Evolutionary conservation across 2,888 invertebrate species (phyloP).

Genomic region (Nomada fucata): DNA sequence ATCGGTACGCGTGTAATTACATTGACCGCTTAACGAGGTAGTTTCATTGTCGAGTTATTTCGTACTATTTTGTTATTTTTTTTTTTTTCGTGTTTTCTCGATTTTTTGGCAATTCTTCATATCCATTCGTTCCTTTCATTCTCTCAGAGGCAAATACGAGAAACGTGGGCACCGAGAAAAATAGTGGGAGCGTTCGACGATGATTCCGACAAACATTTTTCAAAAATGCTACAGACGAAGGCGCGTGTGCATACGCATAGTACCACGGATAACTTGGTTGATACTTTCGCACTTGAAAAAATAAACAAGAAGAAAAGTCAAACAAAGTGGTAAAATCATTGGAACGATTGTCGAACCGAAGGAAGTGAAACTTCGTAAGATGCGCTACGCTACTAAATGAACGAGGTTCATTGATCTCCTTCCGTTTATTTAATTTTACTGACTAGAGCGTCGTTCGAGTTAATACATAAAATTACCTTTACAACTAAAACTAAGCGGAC

Average conservation of each 20-base stretch:
- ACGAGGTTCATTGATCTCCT: constrained; percentile 62
- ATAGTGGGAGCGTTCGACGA: not conserved
- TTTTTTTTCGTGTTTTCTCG: not conserved
- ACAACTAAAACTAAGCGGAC: constrained; percentile 69
- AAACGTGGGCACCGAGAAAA: constrained; percentile 37
- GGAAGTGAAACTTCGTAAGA: constrained; percentile 27
- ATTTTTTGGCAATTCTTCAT: constrained; percentile 3
- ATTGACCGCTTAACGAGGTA: constrained; percentile 61
- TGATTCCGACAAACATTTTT: not conserved
- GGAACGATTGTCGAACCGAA: constrained; percentile 6
- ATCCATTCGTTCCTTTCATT: not conserved
- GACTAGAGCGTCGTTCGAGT: constrained; percentile 71
- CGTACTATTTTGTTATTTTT: not conserved
- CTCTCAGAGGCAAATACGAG: constrained; percentile 65
- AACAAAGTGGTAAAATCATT: not conserved
- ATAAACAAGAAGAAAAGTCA: not conserved
- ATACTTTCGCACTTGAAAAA: not conserved
- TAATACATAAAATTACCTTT: constrained; percentile 69
- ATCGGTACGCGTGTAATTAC: constrained; percentile 38
- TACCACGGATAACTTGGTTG: not conserved
- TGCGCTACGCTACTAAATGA: constrained; percentile 53
- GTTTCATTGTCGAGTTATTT: constrained; percentile 47
- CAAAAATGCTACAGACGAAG: not conserved
- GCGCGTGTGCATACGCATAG: not conserved
- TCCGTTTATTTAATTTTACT: constrained; percentile 71